Evolutionary conservation across 2,888 invertebrate genomes (phyloP), one percentile per base, ranked within the genome.

Genomic region (Agrotis puta): DNA sequence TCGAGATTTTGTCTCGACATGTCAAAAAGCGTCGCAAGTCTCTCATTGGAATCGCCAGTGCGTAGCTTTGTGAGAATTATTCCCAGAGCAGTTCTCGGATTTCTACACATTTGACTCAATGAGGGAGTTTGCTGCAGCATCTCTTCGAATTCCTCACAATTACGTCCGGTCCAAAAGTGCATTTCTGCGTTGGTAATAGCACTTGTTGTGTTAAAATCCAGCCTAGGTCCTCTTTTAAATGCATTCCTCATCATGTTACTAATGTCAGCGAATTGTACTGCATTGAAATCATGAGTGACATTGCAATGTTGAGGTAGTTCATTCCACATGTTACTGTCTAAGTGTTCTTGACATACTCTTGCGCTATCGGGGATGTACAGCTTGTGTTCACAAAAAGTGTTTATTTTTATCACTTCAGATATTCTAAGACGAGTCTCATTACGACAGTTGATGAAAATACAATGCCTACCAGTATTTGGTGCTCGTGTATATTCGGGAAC

Each of bases 401-500:
- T n/a, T n/a, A n/a, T n/a, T n/a, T n/a, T n/a, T n/a, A n/a, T n/a
- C n/a, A n/a, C n/a, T n/a, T n/a, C n/a, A n/a, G n/a, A n/a, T n/a
- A n/a, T n/a, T n/a, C n/a, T n/a, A n/a, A n/a, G n/a, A n/a, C n/a
- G n/a, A n/a, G n/a, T n/a, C n/a, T n/a, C n/a, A n/a, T n/a, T n/a
- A n/a, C n/a, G n/a, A n/a, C n/a, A n/a, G n/a, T n/a, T n/a, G n/a
- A n/a, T n/a, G n/a, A n/a, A n/a, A n/a, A n/a, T n/a, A n/a, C n/a
- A n/a, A n/a, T n/a, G n/a, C n/a, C n/a, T n/a, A n/a, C n/a, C n/a
- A 33, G 57, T 57, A 39, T 50, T 66, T 58, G 67, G 27, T 45
- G 67, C 67, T 67, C 67, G 51, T 27, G 62, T 2, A 61, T 67
- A 61, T n/a, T 67, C 66, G 43, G 66, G 66, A 51, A 61, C 66